Conservation (phyloP, 1,140 invertebrate genomes). For the Stratiolaelaps scimitus region DNA sequence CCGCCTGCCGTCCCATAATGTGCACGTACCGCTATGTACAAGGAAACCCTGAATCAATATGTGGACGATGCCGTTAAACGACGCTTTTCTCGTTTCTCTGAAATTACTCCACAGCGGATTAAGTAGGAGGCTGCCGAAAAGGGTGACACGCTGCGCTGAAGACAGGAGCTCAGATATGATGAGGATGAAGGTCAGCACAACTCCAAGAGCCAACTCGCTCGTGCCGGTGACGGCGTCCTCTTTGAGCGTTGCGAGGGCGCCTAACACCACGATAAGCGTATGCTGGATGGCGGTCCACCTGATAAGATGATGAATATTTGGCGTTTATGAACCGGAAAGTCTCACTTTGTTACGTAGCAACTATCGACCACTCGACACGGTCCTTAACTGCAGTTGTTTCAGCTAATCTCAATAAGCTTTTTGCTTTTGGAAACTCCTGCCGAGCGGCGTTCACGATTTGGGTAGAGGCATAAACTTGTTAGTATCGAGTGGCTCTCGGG, state of each 20-base stretch:
- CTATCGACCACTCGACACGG: too few relatives aligned
- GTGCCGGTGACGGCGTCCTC: background rate
- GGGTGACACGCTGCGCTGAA: background rate
- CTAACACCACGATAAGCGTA: background rate
- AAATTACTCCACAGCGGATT: slow-evolving; percentile 23
- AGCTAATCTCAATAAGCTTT: too few relatives aligned
- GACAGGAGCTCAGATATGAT: background rate
- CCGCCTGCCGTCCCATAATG: too few relatives aligned
- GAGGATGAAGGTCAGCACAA: background rate
- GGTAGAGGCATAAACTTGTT: too few relatives aligned
- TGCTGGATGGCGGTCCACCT: too few relatives aligned
- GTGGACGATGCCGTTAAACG: background rate
- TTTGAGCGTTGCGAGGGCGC: background rate
- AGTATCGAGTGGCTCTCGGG: too few relatives aligned
- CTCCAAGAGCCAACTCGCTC: background rate
- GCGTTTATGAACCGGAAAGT: too few relatives aligned
- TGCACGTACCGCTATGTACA: slow-evolving; percentile 4
- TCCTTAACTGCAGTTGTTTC: too few relatives aligned
- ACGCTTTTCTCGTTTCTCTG: background rate
- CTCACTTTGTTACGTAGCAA: too few relatives aligned
- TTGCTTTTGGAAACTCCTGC: too few relatives aligned
- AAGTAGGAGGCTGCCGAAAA: background rate
- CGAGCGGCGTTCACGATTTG: too few relatives aligned
- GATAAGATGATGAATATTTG: too few relatives aligned
- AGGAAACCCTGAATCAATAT: background rate